Conservation (phyloP, 2,888 invertebrate species). For the Dorcus parallelipipedus region DNA sequence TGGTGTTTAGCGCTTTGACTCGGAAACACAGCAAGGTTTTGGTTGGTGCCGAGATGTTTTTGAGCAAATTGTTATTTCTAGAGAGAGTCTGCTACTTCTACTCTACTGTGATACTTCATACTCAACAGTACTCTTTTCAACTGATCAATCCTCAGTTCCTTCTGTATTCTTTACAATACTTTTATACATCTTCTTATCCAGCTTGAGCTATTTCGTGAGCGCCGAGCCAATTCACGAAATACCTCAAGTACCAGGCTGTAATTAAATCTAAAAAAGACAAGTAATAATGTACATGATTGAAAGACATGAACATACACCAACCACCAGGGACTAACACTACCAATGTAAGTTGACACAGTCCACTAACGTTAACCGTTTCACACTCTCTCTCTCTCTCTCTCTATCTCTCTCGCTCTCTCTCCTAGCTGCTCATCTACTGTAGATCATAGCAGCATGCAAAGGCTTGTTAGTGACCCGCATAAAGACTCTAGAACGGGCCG, state of each 20-base stretch:
- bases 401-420: conserved; percentile 17
- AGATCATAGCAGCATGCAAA: conserved; percentile 17
- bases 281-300: conserved; percentile 33
- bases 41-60: conserved; percentile 16
- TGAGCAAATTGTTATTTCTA: conserved; percentile 19
- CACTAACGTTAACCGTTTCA: conserved; percentile 29
- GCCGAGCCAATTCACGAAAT: neutral
- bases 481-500: neutral
- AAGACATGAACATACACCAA: conserved; percentile 38
- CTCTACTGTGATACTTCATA: conserved; percentile 13
- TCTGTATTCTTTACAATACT: neutral
- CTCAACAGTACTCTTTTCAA: conserved; percentile 13
- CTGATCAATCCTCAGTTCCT: conserved; percentile 3
- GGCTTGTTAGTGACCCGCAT: conserved; percentile 15
- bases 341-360: conserved; percentile 47
- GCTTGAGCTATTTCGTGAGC: neutral
- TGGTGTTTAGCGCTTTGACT: conserved; percentile 21
- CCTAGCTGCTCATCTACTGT: conserved; percentile 15
- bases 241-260: conserved; percentile 2
- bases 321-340: conserved; percentile 42
- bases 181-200: neutral
- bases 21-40: conserved; percentile 19
- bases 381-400: conserved; percentile 9
- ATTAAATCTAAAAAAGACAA: conserved; percentile 6
- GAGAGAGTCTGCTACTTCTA: conserved; percentile 20